Base-by-base conservation (phyloP, 2,113 vertebrate species). In the Bufo bufo region DNA sequence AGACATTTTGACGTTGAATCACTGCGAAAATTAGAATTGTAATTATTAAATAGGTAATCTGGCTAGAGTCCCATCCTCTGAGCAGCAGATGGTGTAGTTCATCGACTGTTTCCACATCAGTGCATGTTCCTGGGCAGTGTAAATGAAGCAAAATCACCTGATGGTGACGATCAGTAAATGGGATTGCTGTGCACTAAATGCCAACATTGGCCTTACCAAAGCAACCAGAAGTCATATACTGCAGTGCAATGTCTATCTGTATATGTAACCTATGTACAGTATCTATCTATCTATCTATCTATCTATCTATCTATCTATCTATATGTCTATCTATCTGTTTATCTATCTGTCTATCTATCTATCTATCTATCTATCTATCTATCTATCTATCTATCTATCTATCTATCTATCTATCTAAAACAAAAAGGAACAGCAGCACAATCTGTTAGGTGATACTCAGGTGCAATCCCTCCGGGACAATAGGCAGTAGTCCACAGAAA, bases 21-120 rank as follows among this genome's bases (percentile, higher is more conserved):
- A 77, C 54, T 56, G 45, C 71, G 33, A 49, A 66, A 77, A 89
- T 84, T 80, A 58, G 19, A 80, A 78, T 69, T 84, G 72, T 84
- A 84, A 89, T 84, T 89, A 89, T 78, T 84, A 54, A 88, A 82
- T 88, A 84, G 81, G 82, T 88, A 84, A 83, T 77, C 87, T 84
- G 82, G 81, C 87, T 78, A 45, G 16, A 33, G 75, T 89, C 87
- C 82, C 87, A 89, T 78, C 59, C 23, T 78, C 58, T 78, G 59
- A 89, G 81, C 61, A 89, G 87, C 81, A 89, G 87, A 89, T 89
- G 87, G 81, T 77, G 75, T 66, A 63, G 82, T 84, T 84, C 81
- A 83, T 89, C 17, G 77, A 84, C 74, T 84, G 61, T 89, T 89
- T 89, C 87, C 87, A 84, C 82, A 65, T 78, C 87, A 78, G 49